Conservation (phyloP, 2,113 vertebrate species). For the Tinamus guttatus region DNA sequence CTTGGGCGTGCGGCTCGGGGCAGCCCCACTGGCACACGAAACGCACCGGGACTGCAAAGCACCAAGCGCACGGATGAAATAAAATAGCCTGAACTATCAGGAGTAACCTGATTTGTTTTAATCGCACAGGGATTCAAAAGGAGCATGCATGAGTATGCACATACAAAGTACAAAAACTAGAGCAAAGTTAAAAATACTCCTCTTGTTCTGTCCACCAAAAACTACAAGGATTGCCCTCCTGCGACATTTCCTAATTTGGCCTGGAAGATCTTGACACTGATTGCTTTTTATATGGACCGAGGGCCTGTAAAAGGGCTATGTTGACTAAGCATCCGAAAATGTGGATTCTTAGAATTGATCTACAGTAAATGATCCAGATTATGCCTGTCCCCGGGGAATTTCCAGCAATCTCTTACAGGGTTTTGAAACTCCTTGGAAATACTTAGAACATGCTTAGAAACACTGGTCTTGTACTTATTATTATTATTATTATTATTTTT, state of each 20-base stretch:
- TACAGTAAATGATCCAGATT: neutral
- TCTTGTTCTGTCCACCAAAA: neutral
- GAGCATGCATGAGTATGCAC: no score
- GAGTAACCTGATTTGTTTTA: neutral
- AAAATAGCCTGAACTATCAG: neutral
- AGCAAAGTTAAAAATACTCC: neutral
- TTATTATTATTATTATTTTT: no score
- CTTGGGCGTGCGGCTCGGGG: neutral
- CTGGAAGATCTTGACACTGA: neutral
- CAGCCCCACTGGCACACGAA: neutral
- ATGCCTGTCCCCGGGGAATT: no score
- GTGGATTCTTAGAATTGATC: neutral
- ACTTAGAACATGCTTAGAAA: no score
- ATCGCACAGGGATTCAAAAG: neutral
- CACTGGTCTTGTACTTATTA: no score
- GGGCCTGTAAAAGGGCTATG: neutral
- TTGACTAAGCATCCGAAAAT: conserved; percentile 20
- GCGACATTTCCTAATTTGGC: neutral
- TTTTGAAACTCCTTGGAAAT: neutral
- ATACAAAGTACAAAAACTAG: neutral
- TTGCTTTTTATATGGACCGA: neutral
- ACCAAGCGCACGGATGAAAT: accelerated
- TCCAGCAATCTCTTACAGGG: neutral
- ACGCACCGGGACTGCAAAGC: neutral
- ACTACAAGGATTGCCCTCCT: neutral